Evolutionary conservation across 2,888 invertebrate species (phyloP), one percentile per base, ranked within the genome.

Genomic region (Acronicta aceris): DNA sequence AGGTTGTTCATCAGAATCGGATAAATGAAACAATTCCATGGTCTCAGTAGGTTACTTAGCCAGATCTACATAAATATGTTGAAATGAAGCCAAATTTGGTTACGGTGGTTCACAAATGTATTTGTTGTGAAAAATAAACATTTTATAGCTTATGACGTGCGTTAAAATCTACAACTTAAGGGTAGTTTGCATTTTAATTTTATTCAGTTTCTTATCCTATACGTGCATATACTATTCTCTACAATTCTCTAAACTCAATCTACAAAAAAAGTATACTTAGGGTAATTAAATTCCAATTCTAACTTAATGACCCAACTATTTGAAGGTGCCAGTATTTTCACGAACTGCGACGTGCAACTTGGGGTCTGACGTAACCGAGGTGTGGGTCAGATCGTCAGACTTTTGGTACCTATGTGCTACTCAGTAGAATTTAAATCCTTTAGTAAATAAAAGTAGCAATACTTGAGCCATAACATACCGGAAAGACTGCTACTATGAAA

Each of bases 1-100:
- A 46, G 96, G 95, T 17, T 95, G 95, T 84, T 96, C 96, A 47
- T 95, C 95, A 62, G 96, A 96, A 83, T 96, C 96, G 50, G 94
- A 92, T 76, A 94, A 94, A 85, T 93, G 88, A 91, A 77, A 70
- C 65, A 63, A 59, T 65, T 47, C 71, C 71, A 76, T 69, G 64
- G 59, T 69, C 55, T 81, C 58, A 69, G 70, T 80, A 79, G 76
- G 77, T 79, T 82, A 77, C 52, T 72, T 75, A 71, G 67, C 65
- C 73, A 81, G 79, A 81, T 77, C 71, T 78, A 78, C 60, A 67
- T 72, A 60, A 65, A 67, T 68, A 68, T 57, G 60, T 76, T 73
- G 72, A 70, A 60, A 71, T 67, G 78, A 79, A 78, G 70, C 82
- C 82, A 76, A 81, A 79, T 65, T 71, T 78, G 78, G 76, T 76